Conservation (phyloP, 2,113 vertebrate species). For the Pedionomus torquatus region DNA sequence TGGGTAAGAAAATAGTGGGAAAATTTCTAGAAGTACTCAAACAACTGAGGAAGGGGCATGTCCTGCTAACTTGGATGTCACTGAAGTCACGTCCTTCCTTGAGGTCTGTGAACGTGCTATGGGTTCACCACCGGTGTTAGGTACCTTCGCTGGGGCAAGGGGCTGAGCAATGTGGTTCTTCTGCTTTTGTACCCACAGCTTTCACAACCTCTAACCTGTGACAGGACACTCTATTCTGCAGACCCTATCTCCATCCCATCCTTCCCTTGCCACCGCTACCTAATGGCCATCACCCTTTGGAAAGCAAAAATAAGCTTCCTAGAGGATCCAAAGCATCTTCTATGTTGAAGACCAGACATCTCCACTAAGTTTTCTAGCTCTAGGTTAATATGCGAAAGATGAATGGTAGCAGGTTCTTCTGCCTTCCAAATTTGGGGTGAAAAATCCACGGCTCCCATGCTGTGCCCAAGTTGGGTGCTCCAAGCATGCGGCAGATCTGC, state of each 20-base stretch:
- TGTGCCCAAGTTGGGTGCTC: background rate
- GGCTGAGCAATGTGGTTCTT: background rate
- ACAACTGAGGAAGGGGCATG: background rate
- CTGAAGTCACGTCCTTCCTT: background rate
- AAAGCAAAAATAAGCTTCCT: background rate
- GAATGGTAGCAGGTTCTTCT: background rate
- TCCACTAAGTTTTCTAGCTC: background rate
- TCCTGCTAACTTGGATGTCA: fast-evolving
- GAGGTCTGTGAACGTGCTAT: fast-evolving
- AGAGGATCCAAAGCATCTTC: background rate
- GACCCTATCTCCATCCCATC: background rate
- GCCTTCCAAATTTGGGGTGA: background rate
- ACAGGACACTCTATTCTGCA: background rate
- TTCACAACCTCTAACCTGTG: background rate
- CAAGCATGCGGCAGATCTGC: background rate
- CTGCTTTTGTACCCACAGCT: background rate
- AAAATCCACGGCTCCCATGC: fast-evolving
- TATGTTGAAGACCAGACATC: background rate
- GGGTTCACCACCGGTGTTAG: background rate
- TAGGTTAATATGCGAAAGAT: background rate
- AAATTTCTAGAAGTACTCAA: background rate
- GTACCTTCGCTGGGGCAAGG: background rate
- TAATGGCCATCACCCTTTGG: background rate
- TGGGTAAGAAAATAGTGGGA: background rate
- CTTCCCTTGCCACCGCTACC: background rate